Evolutionary conservation across 2,113 vertebrate species (phyloP).

Genomic region (Ranitomeya variabilis): DNA sequence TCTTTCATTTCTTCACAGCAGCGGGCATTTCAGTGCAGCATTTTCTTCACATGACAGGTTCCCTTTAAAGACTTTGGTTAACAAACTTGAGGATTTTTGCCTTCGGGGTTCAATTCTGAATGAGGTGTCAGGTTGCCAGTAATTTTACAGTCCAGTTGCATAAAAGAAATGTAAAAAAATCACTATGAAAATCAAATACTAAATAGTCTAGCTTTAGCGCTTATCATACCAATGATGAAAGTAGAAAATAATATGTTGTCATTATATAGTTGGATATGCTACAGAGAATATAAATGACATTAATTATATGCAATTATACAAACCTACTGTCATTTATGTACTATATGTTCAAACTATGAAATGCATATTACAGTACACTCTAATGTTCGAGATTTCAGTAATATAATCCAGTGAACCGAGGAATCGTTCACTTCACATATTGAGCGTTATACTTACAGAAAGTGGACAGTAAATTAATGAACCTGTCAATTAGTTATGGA

Average conservation of each 20-base stretch:
- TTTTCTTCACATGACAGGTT: too few species aligned
- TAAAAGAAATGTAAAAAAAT: neutral
- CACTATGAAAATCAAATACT: neutral
- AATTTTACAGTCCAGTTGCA: neutral
- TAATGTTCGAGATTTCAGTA: conserved; percentile 10
- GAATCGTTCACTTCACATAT: conserved; percentile 42
- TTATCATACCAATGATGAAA: neutral
- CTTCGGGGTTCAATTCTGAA: too few species aligned
- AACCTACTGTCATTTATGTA: neutral
- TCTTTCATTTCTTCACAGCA: too few species aligned
- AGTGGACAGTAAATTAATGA: conserved; percentile 60
- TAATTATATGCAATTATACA: conserved; percentile 32
- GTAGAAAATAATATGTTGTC: neutral
- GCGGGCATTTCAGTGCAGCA: too few species aligned
- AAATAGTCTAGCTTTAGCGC: neutral
- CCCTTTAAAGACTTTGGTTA: too few species aligned
- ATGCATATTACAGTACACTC: neutral
- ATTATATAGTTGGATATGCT: neutral
- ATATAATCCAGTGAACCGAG: conserved; percentile 20
- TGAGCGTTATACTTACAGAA: conserved; percentile 44
- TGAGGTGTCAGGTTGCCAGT: too few species aligned
- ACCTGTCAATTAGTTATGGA: conserved; percentile 62
- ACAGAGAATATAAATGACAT: neutral
- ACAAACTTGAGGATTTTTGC: too few species aligned
- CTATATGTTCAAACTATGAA: neutral